A percentile compares a stretch with the other conserved stretches of the same genome.
phyloP scores from a whole-genome alignment of 30 jellyfish, hydroid and myxozoan genomes.

The Aurelia aurita region DNA sequence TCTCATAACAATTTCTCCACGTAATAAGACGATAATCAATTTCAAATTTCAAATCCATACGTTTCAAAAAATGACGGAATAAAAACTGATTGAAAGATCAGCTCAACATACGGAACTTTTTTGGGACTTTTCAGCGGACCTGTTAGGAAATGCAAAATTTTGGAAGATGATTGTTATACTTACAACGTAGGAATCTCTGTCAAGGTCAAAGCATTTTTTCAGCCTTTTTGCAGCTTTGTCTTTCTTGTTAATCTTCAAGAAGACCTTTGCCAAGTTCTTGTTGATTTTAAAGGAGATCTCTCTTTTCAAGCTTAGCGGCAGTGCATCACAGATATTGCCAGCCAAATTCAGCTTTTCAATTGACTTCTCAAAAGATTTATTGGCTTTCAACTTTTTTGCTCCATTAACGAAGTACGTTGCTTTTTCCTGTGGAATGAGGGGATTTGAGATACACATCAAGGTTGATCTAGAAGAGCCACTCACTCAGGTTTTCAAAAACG shows the following conservation, averaged over 20 bases:
- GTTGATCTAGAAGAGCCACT: too few relatives aligned
- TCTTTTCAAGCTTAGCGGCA: background rate
- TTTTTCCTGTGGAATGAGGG: background rate
- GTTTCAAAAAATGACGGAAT: too few relatives aligned
- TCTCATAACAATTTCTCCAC: too few relatives aligned
- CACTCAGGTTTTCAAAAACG: too few relatives aligned
- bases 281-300: background rate
- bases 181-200: constrained; percentile 14
- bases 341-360: background rate
- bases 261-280: constrained; percentile 14
- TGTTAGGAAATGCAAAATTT: too few relatives aligned
- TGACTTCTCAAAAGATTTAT: background rate
- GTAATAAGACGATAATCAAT: too few relatives aligned
- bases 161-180: background rate
- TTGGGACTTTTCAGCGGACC: too few relatives aligned
- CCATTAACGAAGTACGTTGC: background rate
- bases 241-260: background rate
- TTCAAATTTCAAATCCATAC: too few relatives aligned
- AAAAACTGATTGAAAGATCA: too few relatives aligned
- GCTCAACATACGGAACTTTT: too few relatives aligned
- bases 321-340: background rate
- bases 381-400: background rate
- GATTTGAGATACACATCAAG: too few relatives aligned
- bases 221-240: constrained; percentile 8
- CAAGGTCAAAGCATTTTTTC: constrained; percentile 8